Evolutionary conservation across 2,797 vertebrate genomes (phyloP).

Genomic region (Melanogrammus aeglefinus): DNA sequence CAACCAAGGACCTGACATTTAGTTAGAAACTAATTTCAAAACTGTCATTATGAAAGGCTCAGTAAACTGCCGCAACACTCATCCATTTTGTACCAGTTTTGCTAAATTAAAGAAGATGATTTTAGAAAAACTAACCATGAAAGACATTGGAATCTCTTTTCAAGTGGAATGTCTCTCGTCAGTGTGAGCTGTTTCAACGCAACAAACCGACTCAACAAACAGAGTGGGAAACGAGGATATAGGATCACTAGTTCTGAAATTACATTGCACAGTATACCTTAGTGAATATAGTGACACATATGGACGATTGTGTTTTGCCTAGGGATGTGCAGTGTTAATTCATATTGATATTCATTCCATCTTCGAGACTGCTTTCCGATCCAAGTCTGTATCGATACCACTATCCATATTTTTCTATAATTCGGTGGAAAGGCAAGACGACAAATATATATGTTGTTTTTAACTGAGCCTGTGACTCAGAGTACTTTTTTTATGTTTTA

Average conservation of each 20-base stretch:
- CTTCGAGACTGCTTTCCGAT: no score
- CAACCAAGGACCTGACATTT: not conserved
- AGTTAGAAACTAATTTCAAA: not conserved
- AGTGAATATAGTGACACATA: not conserved
- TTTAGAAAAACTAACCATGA: not conserved
- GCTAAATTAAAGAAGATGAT: not conserved
- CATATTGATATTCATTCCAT: no score
- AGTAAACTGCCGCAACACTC: not conserved
- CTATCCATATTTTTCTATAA: no score
- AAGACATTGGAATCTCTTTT: not conserved
- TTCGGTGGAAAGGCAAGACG: no score
- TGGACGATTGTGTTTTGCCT: not conserved
- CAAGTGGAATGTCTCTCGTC: not conserved
- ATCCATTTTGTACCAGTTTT: not conserved
- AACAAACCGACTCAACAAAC: not conserved
- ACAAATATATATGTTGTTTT: no score
- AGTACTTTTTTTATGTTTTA: no score
- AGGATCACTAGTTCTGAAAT: not conserved
- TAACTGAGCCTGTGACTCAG: no score
- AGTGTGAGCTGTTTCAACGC: not conserved
- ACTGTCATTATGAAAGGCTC: not conserved
- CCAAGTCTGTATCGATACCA: no score
- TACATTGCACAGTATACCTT: not conserved
- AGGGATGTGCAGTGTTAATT: no score
- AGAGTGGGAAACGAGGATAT: not conserved